Percentiles rank a stretch among this genome's conserved stretches.
Conservation (phyloP, 2,113 vertebrate genomes). For the Eublepharis macularius region DNA sequence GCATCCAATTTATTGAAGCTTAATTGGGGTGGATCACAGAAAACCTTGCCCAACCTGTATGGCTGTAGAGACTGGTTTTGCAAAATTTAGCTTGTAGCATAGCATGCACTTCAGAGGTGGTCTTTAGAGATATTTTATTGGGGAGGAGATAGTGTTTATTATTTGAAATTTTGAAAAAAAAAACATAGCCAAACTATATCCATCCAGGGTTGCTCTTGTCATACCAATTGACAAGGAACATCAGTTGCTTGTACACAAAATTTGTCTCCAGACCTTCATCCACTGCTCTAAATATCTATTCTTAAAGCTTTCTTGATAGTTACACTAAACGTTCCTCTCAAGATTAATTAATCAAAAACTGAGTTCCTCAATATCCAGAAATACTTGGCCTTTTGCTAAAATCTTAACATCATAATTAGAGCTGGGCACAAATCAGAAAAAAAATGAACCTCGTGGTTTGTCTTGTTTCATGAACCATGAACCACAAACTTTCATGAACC, state of each 20-base stretch:
- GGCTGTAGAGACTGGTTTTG: neutral
- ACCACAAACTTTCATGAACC: no score
- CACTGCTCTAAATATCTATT: neutral
- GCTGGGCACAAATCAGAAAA: no score
- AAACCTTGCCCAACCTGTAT: conserved; percentile 28
- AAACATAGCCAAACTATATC: neutral
- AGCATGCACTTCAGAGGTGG: neutral
- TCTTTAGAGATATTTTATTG: no score
- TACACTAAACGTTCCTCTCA: neutral
- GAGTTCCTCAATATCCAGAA: neutral
- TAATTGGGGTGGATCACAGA: neutral
- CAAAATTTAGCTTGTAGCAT: neutral
- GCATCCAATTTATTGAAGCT: conserved; percentile 4
- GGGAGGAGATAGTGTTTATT: neutral
- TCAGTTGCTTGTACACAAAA: neutral
- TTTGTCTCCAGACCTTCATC: neutral
- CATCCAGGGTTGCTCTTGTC: neutral
- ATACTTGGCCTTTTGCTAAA: neutral
- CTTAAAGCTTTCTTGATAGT: neutral
- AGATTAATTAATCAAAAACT: neutral
- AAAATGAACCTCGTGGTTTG: no score
- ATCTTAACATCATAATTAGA: neutral
- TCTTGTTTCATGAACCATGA: no score
- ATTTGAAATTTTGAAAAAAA: neutral
- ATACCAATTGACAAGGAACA: neutral